Base-by-base conservation (phyloP, 2,888 invertebrate species). In the Pristionchus japonicus region DNA sequence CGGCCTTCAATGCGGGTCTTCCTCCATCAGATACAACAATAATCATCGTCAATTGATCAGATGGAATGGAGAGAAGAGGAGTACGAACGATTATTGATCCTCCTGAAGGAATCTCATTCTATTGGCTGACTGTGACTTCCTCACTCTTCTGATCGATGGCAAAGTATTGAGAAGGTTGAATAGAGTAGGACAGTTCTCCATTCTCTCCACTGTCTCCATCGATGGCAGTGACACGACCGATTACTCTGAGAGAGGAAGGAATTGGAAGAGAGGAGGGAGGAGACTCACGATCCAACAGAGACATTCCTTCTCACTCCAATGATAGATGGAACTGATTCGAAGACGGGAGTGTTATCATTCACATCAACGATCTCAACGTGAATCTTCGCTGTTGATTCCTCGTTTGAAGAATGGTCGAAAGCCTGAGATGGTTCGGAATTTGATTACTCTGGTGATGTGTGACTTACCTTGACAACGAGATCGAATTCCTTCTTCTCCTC, bases 161-260 rank as follows among this genome's bases (percentile, higher is more conserved):
- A 57, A 86, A 67, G 67, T 86, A 64, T n/a, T 86, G 27, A 47
- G 20, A 31, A 13, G 86, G 61, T 43, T 64, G 43, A 64, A 86
- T 61, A 17, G 86, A 64, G 27, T 86, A 86, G 3, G 67, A 34
- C 11, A 86, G 34, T 3, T 37, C 47, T 67, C 86, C 86, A 40
- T 86, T 86, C 40, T n/a, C 34, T 64, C 86, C 86, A 47, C 27
- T 57, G n/a, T 86, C 86, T 37, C 23, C 43, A 47, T 86, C 86
- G 23, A 67, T 31, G 67, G 86, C 86, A 13, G 23, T 17, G 2
- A 64, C 37, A 15, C 23, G 61, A 15, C 40, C 47, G 27, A 86
- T 86, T 34, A 43, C 64, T 23, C 86, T 86, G n/a, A 34, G 57
- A 67, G 20, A 1, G n/a, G 40, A 6, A 6, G 2, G 20, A 20